These are phyloP conservation scores for Pangasius djambal DNA, from an alignment of 2,797 vertebrate genomes.

Conservation along the genomic window DNA sequence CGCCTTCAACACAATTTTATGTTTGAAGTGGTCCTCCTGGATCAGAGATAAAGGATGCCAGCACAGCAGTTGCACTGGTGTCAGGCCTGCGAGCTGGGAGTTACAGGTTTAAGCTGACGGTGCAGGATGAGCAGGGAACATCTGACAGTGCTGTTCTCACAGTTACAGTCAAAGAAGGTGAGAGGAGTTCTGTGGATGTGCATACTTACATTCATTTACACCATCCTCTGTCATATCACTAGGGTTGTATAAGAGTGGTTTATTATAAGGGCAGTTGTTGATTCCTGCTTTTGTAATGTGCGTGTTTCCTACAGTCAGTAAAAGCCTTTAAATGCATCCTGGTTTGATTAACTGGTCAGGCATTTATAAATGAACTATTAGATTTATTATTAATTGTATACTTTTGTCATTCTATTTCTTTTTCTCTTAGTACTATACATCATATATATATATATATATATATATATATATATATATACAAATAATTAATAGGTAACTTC, in stretches of 20 bases:
- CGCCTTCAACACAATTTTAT: background rate
- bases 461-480: background rate
- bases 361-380: background rate
- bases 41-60: conserved; percentile 73
- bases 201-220: background rate
- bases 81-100: conserved; percentile 78
- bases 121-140: conserved; percentile 82
- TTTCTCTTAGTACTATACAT: background rate
- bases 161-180: conserved; percentile 83
- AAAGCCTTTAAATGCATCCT: background rate
- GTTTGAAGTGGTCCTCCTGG: conserved; percentile 80
- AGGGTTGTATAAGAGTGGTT: background rate
- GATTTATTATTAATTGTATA: background rate
- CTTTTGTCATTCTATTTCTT: background rate
- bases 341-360: background rate
- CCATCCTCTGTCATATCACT: background rate
- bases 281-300: background rate
- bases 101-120: conserved; percentile 83
- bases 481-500: background rate
- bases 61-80: conserved; percentile 77
- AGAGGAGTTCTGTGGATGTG: conserved; percentile 49
- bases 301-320: background rate
- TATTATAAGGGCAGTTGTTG: background rate
- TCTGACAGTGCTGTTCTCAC: conserved; percentile 76
- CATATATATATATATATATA: background rate